Conservation (phyloP, 2,113 vertebrate species). For the Limnothrissa miodon region DNA sequence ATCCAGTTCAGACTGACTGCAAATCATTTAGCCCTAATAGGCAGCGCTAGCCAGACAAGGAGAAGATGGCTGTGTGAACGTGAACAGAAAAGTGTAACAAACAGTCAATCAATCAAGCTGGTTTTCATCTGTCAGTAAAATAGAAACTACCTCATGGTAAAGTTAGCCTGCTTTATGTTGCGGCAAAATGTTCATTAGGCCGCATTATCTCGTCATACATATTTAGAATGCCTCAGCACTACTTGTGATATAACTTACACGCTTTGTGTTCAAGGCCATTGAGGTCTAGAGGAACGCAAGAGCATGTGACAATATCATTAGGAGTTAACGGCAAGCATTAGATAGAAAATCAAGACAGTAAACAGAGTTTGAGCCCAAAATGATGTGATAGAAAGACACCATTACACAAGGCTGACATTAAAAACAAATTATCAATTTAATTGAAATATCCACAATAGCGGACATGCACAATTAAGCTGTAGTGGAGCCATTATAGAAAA, state of each 20-base stretch:
- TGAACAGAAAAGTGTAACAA: no score
- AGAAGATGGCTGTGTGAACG: no score
- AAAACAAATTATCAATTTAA: constrained; percentile 60
- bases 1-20: no score
- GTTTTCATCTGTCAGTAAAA: no score
- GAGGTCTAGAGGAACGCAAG: neutral
- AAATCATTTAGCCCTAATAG: no score
- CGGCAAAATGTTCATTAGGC: no score
- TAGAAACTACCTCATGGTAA: no score
- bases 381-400: constrained; percentile 40
- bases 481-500: constrained; percentile 34
- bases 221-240: no score
- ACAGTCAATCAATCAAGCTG: no score
- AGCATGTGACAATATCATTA: neutral
- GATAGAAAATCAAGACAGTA: neutral
- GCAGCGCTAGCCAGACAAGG: no score
- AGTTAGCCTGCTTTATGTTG: no score
- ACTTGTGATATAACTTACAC: neutral
- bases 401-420: constrained; percentile 54
- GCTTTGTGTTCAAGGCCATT: neutral
- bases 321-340: neutral
- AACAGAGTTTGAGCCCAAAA: neutral
- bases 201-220: no score
- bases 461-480: constrained; percentile 54
- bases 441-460: constrained; percentile 48